Evolutionary conservation across 64 coral and sea anemone species (phyloP).

Genomic region (Dendrophyllia cribrosa): DNA sequence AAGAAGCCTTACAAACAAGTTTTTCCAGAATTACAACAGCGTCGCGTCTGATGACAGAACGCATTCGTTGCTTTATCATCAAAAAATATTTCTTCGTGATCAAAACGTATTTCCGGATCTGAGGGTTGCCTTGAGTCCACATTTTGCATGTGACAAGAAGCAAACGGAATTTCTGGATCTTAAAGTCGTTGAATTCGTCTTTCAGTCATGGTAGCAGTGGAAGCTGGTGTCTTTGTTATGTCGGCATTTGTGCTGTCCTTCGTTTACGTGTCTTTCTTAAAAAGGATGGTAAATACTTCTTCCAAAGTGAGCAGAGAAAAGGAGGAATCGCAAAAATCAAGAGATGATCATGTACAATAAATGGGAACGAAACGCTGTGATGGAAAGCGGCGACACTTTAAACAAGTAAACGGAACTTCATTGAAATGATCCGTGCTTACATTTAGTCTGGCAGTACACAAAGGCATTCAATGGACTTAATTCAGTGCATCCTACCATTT

Average conservation of each 20-base stretch:
- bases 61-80: not conserved
- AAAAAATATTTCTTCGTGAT: too few species aligned
- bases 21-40: not conserved
- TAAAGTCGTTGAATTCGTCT: not conserved
- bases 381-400: not conserved
- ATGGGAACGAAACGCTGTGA: not conserved
- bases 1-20: not conserved
- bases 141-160: too few species aligned
- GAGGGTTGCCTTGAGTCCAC: too few species aligned
- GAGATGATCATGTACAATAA: not conserved
- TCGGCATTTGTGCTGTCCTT: slow-evolving; percentile 14
- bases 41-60: not conserved
- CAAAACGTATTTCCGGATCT: too few species aligned
- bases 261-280: slow-evolving; percentile 36
- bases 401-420: not conserved
- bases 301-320: slow-evolving; percentile 33
- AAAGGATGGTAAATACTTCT: slow-evolving; percentile 33
- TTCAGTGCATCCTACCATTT: not conserved
- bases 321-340: not conserved
- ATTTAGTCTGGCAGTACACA: too few species aligned
- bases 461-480: not conserved
- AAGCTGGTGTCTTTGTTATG: not conserved
- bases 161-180: not conserved
- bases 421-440: not conserved
- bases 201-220: slow-evolving; percentile 18